Conservation (phyloP, 2,888 invertebrate species). For the Colostygia pectinataria region DNA sequence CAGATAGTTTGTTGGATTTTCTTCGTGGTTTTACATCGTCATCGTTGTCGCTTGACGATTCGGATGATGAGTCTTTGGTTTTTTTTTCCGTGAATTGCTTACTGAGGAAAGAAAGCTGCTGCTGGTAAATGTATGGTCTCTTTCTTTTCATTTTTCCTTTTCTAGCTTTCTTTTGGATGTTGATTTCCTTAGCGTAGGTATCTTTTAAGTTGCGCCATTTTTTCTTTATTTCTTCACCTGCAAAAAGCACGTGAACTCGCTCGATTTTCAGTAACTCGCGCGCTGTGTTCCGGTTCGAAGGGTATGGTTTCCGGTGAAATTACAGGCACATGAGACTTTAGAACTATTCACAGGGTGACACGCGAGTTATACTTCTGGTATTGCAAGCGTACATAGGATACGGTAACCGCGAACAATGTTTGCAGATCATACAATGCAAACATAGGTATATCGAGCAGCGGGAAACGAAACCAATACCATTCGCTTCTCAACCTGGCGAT, state of each 20-base stretch:
- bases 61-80: background rate
- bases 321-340: too few relatives aligned
- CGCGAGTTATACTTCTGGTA: too few relatives aligned
- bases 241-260: background rate
- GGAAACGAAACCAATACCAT: too few relatives aligned
- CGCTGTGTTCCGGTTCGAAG: too few relatives aligned
- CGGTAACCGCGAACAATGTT: too few relatives aligned
- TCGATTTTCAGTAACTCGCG: too few relatives aligned
- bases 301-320: too few relatives aligned
- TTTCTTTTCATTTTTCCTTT: slow-evolving; percentile 17
- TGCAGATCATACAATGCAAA: too few relatives aligned
- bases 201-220: slow-evolving; percentile 27
- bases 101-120: slow-evolving; percentile 8
- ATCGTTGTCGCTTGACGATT: slow-evolving; percentile 2
- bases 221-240: slow-evolving; percentile 25
- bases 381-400: too few relatives aligned
- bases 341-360: too few relatives aligned
- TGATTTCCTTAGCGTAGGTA: slow-evolving; percentile 17
- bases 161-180: slow-evolving; percentile 10
- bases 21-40: slow-evolving; percentile 1
- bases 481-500: too few relatives aligned
- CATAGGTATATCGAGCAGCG: too few relatives aligned
- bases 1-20: background rate
- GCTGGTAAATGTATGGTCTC: slow-evolving; percentile 9
- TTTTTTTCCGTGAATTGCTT: background rate